Base-by-base conservation (phyloP, 2,797 vertebrate genomes). In the Staurois parvus region DNA sequence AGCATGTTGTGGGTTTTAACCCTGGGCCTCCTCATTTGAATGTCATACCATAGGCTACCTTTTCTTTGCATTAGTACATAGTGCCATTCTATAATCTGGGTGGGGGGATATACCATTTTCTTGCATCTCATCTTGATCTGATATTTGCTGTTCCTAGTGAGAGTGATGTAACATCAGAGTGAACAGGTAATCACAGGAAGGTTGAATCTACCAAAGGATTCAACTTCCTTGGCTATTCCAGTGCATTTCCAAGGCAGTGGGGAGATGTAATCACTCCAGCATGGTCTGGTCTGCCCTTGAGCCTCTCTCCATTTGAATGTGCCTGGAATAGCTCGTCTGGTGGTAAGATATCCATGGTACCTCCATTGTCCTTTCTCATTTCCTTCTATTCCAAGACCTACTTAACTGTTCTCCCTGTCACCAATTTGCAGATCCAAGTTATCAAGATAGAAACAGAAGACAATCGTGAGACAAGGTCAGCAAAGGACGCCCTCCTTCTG, bases 381-480 rank as follows among this genome's bases (percentile, higher is more conserved):
- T 59, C 9, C 4, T 2, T 24, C 52, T 59, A 7, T 21, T n/a
- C 19, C 1, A 6, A n/a, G 52, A 59, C 52, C 6, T 7, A 24
- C 19, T 59, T 21, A 66, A 66, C 11, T 29, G 28, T 29, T 28
- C n/a, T 24, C 24, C 45, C 21, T 76, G 2, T 69, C 30, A 21
- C 28, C 2, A 78, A 24, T 68, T 6, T 79, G 13, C 87, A 99
- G 98, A 99, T 99, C 91, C 98, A 99, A 93, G 97, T 96, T 85
- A 99, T 99, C 91, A 98, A 96, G 89, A 97, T 99, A 3, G 96
- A 97, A 91, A 98, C 97, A 0, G 97, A 98, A 79, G 98, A 99
- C 94, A 99, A 98, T 93, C 93, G 96, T 72, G 98, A 99, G 92
- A 99, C 96, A 0, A 96, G 96, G 67, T 99, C 97, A 0, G 98